These are phyloP conservation scores for Takifugu ocellatus DNA, from an alignment of 2,797 vertebrate species.

Conservation along the genomic window DNA sequence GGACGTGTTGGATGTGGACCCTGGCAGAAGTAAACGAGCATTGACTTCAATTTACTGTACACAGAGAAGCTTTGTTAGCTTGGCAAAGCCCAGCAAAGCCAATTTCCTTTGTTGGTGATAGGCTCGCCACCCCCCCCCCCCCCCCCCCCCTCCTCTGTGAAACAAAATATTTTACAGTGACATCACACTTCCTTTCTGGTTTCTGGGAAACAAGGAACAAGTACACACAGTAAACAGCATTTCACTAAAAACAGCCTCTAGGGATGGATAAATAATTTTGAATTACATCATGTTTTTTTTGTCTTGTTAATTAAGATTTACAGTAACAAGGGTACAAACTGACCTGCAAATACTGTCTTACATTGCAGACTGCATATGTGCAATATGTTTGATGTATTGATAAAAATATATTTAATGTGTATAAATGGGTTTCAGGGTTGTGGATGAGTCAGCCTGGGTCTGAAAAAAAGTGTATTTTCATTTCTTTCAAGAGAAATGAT, in stretches of 20 bases:
- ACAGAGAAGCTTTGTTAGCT: background rate
- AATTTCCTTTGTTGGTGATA: slow-evolving; percentile 3
- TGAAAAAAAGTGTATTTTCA: slow-evolving; percentile 45
- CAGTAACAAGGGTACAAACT: background rate
- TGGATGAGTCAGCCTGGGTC: slow-evolving; percentile 42
- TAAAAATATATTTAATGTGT: slow-evolving; percentile 7
- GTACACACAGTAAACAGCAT: background rate
- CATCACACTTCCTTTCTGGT: slow-evolving; percentile 36
- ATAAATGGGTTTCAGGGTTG: slow-evolving; percentile 32
- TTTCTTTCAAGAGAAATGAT: slow-evolving; percentile 49
- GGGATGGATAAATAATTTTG: slow-evolving; percentile 3
- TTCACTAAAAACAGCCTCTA: background rate
- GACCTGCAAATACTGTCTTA: background rate
- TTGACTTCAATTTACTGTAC: slow-evolving; percentile 11
- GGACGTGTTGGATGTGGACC: background rate
- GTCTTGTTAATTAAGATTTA: background rate
- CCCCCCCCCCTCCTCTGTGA: background rate
- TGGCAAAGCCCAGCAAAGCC: slow-evolving; percentile 12
- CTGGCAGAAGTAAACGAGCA: slow-evolving; percentile 5
- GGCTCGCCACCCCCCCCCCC: slow-evolving; percentile 6
- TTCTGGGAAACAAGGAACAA: slow-evolving; percentile 25
- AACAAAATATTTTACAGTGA: slow-evolving; percentile 19
- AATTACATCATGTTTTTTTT: background rate
- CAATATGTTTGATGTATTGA: no score
- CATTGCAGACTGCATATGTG: slow-evolving; percentile 3